These are phyloP conservation scores for Exephanes ischioxanthus DNA, from an alignment of 2,888 invertebrate species.

Conservation along the genomic window DNA sequence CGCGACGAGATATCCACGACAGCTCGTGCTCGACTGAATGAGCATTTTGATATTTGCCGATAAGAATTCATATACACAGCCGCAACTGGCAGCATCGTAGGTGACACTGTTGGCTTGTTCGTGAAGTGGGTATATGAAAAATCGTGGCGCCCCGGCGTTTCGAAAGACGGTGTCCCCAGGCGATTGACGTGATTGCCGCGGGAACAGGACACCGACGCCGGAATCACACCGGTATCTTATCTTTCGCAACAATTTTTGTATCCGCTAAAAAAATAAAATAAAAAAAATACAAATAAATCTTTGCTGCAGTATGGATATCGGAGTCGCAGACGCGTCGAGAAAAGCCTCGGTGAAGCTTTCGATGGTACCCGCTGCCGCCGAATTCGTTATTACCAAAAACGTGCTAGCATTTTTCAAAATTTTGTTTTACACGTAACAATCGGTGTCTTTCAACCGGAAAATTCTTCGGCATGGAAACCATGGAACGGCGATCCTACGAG, in stretches of 20 bases:
- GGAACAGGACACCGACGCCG: background rate
- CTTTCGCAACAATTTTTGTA: background rate
- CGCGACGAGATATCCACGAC: constrained; percentile 65
- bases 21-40: constrained; percentile 69
- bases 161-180: background rate
- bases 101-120: background rate
- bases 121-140: constrained; percentile 4
- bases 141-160: constrained; percentile 10
- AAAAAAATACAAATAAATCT: background rate
- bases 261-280: background rate
- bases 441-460: no score
- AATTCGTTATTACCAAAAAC: background rate
- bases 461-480: no score
- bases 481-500: no score
- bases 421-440: no score
- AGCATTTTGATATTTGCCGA: constrained; percentile 69
- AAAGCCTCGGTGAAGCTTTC: no score
- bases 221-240: constrained; percentile 7
- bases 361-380: no score
- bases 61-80: constrained; percentile 59
- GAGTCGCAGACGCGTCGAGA: no score
- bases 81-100: background rate
- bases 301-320: no score
- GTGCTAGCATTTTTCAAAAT: no score
- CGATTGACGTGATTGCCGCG: background rate